Percentiles rank a stretch among this genome's conserved stretches.
Evolutionary conservation across 2,888 invertebrate species (phyloP).

Genomic region (Atrina japonica): DNA sequence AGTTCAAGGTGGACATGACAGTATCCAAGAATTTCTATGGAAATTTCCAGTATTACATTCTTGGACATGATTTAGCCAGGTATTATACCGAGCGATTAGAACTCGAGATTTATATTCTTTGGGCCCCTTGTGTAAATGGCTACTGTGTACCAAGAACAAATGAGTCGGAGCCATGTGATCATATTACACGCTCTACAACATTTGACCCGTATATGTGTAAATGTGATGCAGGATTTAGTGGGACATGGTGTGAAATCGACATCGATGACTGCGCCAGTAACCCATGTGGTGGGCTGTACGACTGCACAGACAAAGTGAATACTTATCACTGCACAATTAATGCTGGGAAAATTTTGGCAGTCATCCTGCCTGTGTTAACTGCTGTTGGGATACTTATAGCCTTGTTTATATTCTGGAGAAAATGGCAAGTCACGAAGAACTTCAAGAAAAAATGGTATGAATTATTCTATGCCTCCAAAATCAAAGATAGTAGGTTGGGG

Average conservation of each 20-base stretch:
- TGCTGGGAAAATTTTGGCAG: background rate
- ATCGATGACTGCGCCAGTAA: constrained; percentile 22
- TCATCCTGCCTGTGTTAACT: too few species aligned
- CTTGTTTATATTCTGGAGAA: too few species aligned
- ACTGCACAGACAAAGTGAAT: constrained; percentile 20
- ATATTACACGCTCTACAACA: constrained; percentile 15
- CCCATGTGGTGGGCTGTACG: constrained; percentile 15
- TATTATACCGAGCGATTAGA: constrained; percentile 22
- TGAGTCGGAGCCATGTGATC: constrained; percentile 11
- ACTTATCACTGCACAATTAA: constrained; percentile 15
- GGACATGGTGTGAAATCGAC: constrained; percentile 25
- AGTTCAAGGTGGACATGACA: constrained; percentile 14
- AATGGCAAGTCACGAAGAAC: too few species aligned
- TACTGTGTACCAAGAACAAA: constrained; percentile 9
- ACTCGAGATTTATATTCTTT: constrained; percentile 16
- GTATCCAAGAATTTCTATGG: constrained; percentile 19
- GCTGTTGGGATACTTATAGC: too few species aligned
- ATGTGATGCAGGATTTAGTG: constrained; percentile 25
- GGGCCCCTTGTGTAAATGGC: constrained; percentile 21
- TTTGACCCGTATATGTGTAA: constrained; percentile 29
- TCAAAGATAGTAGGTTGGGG: too few species aligned
- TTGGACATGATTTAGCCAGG: constrained; percentile 6
- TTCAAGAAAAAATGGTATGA: too few species aligned
- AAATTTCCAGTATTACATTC: constrained; percentile 11
- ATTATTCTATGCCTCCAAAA: too few species aligned